Evolutionary conservation across 1,140 invertebrate genomes (phyloP), one percentile per base, ranked within the genome.

Genomic region (Philaenus spumarius): DNA sequence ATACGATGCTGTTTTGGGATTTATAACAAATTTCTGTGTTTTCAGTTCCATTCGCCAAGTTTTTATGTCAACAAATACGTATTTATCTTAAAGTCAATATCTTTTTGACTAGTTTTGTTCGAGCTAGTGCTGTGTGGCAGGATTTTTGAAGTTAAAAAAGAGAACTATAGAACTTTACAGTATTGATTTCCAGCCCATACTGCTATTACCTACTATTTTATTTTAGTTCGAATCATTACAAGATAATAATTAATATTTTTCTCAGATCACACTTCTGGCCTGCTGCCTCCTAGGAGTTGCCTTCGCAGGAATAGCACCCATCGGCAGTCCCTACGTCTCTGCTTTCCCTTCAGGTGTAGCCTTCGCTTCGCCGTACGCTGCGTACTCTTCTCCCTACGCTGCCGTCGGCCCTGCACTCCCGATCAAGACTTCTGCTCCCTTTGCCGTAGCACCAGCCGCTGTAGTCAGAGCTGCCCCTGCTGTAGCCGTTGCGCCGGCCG

Each of bases 401-500:
- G 55, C 55, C 23, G 55, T 42, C 4, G 37, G 40, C 15, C 40
- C 52, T 17, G 52, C 52, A 42, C 40, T 43, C 17, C 52, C 52
- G 5, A 15, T 53, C 12, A 37, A 35, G 34, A 53, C 34, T 22
- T 35, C 48, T 17, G 55, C 55, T 2, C 54, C 60, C 3, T 46
- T 57, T 37, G 55, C 53, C n/a, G 58, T 24, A 3, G 46, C 47
- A 7, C 30, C 51, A 40, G 39, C 51, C 17, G 34, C 20, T 26
- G 17, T 14, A 7, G 52, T 43, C n/a, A 14, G 12, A 24, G 17
- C 37, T 39, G 24, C 52, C 34, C 55, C 47, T 37, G 35, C 45
- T 17, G 55, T 35, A 14, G 55, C 45, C n/a, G 23, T 55, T 1
- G 67, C 67, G 14, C 60, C 63, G 6, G 45, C 20, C 26, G 19